phyloP scores from a whole-genome alignment of 2,797 vertebrate genomes.

The Cirrhinus molitorella region DNA sequence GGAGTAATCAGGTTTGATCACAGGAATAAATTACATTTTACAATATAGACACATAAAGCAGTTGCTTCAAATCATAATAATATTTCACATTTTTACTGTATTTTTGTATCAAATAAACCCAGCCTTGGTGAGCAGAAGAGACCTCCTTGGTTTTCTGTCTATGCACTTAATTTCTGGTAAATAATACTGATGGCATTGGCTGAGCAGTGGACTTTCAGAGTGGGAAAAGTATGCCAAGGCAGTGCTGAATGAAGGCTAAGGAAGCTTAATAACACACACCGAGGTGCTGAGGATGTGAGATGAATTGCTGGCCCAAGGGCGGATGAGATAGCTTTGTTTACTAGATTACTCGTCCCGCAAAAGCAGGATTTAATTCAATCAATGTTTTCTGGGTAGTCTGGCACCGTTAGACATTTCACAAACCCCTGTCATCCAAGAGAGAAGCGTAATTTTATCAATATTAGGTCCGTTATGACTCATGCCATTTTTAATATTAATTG shows the following conservation, averaged over 20 bases:
- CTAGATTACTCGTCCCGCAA: conserved; percentile 58
- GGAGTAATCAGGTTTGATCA: not conserved
- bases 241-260: conserved; percentile 57
- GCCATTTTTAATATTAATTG: conserved; percentile 55
- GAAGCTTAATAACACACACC: conserved; percentile 58
- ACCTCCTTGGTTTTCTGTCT: not conserved
- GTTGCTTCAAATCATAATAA: not conserved
- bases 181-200: not conserved
- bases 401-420: conserved; percentile 56
- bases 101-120: not conserved
- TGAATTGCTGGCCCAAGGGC: conserved; percentile 43
- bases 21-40: not conserved
- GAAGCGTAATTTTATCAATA: conserved; percentile 49
- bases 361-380: conserved; percentile 64
- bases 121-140: not conserved
- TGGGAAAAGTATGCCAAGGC: conserved; percentile 3
- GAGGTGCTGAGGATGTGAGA: conserved; percentile 65
- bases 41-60: not conserved
- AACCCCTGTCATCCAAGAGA: conserved; percentile 51
- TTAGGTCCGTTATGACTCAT: conserved; percentile 55
- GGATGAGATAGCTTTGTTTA: conserved; percentile 67
- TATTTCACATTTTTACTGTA: not conserved
- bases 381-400: conserved; percentile 61
- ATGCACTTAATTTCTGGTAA: not conserved
- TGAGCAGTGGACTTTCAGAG: conserved; percentile 5